These are phyloP conservation scores for Ectemnius cavifrons DNA, from an alignment of 2,888 invertebrate species.

Conservation along the genomic window DNA sequence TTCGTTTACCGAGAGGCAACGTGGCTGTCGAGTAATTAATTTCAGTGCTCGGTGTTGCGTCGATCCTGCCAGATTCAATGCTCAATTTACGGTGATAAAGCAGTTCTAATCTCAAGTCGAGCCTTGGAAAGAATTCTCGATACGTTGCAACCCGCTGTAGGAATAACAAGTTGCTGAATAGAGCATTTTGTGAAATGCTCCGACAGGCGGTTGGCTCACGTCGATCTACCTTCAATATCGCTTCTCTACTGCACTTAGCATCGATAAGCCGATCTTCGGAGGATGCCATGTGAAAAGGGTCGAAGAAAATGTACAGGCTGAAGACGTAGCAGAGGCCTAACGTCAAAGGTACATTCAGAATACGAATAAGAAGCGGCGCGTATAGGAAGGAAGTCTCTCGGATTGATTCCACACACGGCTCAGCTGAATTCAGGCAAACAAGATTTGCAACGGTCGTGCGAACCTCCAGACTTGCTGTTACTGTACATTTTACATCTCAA, in stretches of 20 bases:
- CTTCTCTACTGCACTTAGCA: background rate
- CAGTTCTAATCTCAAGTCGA: too few relatives aligned
- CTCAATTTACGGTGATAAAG: too few relatives aligned
- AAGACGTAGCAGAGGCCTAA: slow-evolving; percentile 1
- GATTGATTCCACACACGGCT: slow-evolving; percentile 6
- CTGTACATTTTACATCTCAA: background rate
- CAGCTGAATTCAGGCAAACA: background rate
- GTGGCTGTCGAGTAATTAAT: too few relatives aligned
- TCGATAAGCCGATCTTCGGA: background rate
- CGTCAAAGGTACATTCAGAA: slow-evolving; percentile 2
- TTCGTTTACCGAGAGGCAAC: too few relatives aligned
- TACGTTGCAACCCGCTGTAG: too few relatives aligned
- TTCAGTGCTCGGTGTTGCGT: too few relatives aligned
- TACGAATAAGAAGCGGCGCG: slow-evolving; percentile 1
- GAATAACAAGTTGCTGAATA: too few relatives aligned
- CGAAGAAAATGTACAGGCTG: slow-evolving; percentile 5
- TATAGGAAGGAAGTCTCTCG: background rate
- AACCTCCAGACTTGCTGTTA: too few relatives aligned
- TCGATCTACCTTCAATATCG: background rate
- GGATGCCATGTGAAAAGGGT: slow-evolving; percentile 1
- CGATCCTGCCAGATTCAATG: too few relatives aligned
- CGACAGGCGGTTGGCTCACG: background rate
- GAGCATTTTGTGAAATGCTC: too few relatives aligned
- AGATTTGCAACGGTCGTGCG: background rate
- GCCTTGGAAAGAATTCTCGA: too few relatives aligned